A percentile compares a stretch with the other conserved stretches of the same genome.
Conservation (phyloP, 2,113 vertebrate genomes). For the Leucosticte australis region DNA sequence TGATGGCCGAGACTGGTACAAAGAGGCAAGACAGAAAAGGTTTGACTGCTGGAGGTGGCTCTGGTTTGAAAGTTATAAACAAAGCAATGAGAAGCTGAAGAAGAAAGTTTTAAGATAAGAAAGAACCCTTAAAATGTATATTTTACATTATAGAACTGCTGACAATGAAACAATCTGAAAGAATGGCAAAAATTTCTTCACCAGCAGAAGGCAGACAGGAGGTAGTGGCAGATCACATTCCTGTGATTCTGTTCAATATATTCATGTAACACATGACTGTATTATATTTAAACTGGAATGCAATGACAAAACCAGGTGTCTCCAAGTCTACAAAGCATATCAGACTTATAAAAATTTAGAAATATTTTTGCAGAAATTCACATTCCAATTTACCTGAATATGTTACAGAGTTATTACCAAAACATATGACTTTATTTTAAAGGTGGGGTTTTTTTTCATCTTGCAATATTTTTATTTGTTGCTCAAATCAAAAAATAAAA, state of each 20-base stretch:
- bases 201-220: background rate
- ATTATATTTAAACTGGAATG: background rate
- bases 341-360: background rate
- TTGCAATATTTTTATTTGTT: background rate
- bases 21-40: background rate
- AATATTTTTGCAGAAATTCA: background rate
- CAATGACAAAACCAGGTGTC: background rate
- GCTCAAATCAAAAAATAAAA: background rate
- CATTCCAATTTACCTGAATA: background rate
- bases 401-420: background rate
- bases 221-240: background rate
- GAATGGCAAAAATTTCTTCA: background rate
- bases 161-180: background rate
- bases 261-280: background rate
- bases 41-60: background rate
- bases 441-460: background rate
- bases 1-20: rapidly evolving
- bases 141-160: background rate
- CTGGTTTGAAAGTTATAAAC: background rate
- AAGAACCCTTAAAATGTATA: rapidly evolving
- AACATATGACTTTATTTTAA: background rate
- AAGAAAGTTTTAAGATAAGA: background rate
- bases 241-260: background rate
- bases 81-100: background rate
- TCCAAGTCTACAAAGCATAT: background rate